Base-by-base conservation (phyloP, 2,888 invertebrate species). In the Sinelater perroti region DNA sequence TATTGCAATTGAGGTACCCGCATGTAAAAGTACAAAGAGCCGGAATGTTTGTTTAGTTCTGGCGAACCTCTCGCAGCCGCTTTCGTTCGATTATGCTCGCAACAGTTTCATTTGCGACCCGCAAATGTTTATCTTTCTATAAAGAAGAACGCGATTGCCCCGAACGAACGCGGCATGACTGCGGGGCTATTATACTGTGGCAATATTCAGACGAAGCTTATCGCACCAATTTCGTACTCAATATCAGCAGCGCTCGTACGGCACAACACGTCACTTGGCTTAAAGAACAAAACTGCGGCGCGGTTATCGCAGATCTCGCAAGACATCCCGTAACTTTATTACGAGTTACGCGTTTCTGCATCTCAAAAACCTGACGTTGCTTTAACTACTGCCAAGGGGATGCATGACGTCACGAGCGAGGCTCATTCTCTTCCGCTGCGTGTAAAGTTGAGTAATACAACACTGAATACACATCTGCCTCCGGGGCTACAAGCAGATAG, bases 301-400 rank as follows among this genome's bases (percentile, higher is more conserved):
- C 18, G 46, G 52, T 57, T 57, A 57, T 57, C 57, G 33, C 40
- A 33, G 24, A 57, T 52, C 40, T 35, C 24, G n/a, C 52, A 42
- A 35, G 33, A 52, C 26, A 17, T 46, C 46, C 36, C 18, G 13
- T 40, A 52, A 52, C 40, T 57, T 57, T 57, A 47, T 57, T 52
- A 45, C 40, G 51, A 57, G 57, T 40, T 57, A 56, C 46, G 51
- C 50, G 46, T 52, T 57, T 57, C 46, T 38, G 47, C 57, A 52
- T 57, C 40, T 57, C 47, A 52, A 57, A 54, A 52, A 57, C 47
- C 53, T 57, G 52, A 52, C 57, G 47, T 52, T 51, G 30, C 52
- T 53, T 53, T 31, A 57, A 57, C 52, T 57, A 35, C 40, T 31
- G 47, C 52, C 52, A 57, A 36, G 56, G 56, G 57, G 46, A 57